phyloP scores from a whole-genome alignment of 2,888 invertebrate species.

The Rotaria socialis region DNA sequence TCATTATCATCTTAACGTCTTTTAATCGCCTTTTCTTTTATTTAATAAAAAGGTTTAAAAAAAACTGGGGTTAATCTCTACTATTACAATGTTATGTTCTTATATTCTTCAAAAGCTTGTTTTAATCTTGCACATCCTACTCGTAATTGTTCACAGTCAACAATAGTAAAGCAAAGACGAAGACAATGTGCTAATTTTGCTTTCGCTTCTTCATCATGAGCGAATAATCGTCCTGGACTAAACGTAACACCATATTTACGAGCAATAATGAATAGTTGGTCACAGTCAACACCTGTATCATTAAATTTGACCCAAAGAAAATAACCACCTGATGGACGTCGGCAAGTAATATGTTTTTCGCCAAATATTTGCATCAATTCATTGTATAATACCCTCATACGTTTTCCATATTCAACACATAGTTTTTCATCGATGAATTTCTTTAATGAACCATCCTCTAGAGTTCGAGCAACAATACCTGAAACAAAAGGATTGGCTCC shows the following conservation, averaged over 20 bases:
- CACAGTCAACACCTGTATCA: background rate
- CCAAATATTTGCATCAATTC: background rate
- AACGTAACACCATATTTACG: background rate
- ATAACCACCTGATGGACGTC: background rate
- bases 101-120: background rate
- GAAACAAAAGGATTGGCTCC: background rate
- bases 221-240: background rate
- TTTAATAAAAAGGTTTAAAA: background rate
- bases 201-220: constrained; percentile 7
- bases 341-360: background rate
- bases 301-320: background rate
- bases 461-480: background rate
- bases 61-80: background rate
- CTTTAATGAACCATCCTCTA: background rate
- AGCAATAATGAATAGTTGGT: background rate
- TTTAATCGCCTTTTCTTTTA: background rate
- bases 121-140: background rate
- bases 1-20: no score
- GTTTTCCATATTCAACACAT: background rate
- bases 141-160: background rate
- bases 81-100: background rate
- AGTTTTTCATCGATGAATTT: background rate
- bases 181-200: background rate
- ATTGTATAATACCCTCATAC: background rate
- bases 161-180: background rate